A percentile compares a stretch with the other conserved stretches of the same genome.
Evolutionary conservation across 2,888 invertebrate genomes (phyloP).

Genomic region (Nineta flava): DNA sequence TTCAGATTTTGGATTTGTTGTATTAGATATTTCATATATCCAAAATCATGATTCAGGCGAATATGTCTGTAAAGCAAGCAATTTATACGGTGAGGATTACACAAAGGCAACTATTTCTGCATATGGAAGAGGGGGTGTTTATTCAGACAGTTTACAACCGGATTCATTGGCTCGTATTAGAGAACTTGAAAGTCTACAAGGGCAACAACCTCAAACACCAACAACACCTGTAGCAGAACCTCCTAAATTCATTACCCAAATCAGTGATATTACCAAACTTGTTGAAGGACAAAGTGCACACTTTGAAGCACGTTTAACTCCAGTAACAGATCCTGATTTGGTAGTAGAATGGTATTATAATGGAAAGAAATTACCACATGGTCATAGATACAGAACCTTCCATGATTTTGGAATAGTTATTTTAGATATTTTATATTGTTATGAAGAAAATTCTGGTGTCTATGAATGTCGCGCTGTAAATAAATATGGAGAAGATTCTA

Average conservation of each 20-base stretch:
- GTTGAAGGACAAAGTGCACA: conserved; percentile 92
- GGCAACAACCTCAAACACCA: conserved; percentile 46
- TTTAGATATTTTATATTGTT: conserved; percentile 86
- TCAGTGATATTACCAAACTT: conserved; percentile 66
- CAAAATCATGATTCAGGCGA: conserved; percentile 88
- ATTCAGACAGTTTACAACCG: conserved; percentile 78
- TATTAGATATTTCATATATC: conserved; percentile 86
- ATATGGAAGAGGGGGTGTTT: conserved; percentile 71
- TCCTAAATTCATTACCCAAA: conserved; percentile 80
- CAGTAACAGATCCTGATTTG: conserved; percentile 87
- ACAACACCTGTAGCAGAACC: conserved; percentile 57
- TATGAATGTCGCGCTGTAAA: conserved; percentile 90
- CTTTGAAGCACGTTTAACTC: conserved; percentile 82
- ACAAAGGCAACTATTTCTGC: conserved; percentile 75
- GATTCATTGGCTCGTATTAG: conserved; percentile 77
- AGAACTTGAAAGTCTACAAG: conserved; percentile 63
- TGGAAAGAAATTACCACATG: conserved; percentile 80
- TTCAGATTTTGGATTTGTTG: conserved; percentile 89
- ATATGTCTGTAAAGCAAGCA: conserved; percentile 82
- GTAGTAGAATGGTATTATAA: conserved; percentile 93
- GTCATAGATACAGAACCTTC: conserved; percentile 93
- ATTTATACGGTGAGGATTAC: conserved; percentile 80
- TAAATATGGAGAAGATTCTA: conserved; percentile 76
- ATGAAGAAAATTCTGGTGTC: conserved; percentile 88
- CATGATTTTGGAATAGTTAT: conserved; percentile 96